Evolutionary conservation across 1,140 invertebrate genomes (phyloP).

Genomic region (Leptestheria dahalacensis): DNA sequence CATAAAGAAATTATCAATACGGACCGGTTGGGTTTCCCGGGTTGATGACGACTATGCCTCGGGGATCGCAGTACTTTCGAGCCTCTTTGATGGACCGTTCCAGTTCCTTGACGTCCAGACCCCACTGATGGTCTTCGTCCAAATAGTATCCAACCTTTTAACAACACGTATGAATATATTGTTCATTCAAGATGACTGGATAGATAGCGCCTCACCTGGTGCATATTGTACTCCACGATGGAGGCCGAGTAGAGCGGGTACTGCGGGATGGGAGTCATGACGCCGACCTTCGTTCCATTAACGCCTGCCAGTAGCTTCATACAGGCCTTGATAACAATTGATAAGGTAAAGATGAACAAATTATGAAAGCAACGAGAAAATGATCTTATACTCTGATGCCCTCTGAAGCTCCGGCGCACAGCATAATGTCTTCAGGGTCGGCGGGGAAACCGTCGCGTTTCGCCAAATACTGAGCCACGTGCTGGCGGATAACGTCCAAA

Average conservation of each 20-base stretch:
- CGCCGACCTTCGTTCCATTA: conserved; percentile 47
- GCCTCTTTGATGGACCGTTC: conserved; percentile 57
- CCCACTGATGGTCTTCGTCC: conserved; percentile 81
- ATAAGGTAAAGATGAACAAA: no score
- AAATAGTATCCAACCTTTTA: conserved; percentile 71
- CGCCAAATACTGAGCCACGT: conserved; percentile 78
- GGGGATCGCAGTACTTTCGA: conserved; percentile 48
- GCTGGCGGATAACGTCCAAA: conserved; percentile 77
- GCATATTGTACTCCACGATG: conserved; percentile 75
- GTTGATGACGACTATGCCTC: conserved; percentile 90
- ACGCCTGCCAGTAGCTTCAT: conserved; percentile 43
- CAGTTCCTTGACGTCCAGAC: conserved; percentile 61
- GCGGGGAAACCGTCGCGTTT: conserved; percentile 60
- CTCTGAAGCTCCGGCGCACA: conserved; percentile 81
- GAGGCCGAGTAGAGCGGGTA: conserved; percentile 96
- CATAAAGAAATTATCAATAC: conserved; percentile 8
- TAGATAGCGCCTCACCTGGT: conserved; percentile 43
- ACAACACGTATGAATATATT: background rate
- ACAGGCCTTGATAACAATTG: conserved; percentile 32
- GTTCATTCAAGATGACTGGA: background rate
- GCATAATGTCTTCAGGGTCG: conserved; percentile 63
- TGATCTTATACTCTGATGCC: conserved; percentile 53
- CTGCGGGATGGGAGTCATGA: conserved; percentile 95
- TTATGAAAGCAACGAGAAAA: no score
- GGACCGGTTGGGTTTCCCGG: conserved; percentile 83